Base-by-base conservation (phyloP, 2,888 invertebrate species). In the Pharmacophagus antenor region DNA sequence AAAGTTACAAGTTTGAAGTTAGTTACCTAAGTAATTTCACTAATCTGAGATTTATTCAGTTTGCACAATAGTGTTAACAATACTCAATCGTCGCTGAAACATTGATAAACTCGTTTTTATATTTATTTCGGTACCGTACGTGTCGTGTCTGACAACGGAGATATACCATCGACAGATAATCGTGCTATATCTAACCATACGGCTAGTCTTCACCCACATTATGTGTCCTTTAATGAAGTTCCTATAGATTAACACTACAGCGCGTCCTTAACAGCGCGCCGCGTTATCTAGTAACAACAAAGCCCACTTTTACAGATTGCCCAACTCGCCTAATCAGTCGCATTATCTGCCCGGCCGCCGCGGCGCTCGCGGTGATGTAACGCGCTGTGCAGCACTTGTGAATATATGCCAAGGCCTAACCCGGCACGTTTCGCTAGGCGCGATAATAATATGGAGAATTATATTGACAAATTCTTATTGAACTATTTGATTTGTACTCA, bases 341-440 rank as follows among this genome's bases (percentile, higher is more conserved):
- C 60, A 51, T 61, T 61, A 61, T 61, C 60, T 51, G 46, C 31
- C 56, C 46, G 48, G 48, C 50, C 25, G 49, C 49, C 58, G 42
- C 52, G 37, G 50, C 47, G 51, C 56, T 47, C 51, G 46, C 60
- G 48, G 25, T 61, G 60, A 61, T 61, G 60, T 61, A 61, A 61
- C 41, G 51, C 46, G 23, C 51, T 61, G 47, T 51, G 56, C 60
- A 61, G 56, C 51, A 56, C 60, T 61, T 56, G 47, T 56, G 47
- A 56, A 61, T 61, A 61, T 61, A 46, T 61, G 60, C 60, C 60
- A 61, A 61, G 60, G 60, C 51, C 56, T 25, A 20, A 2, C n/a
- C 51, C 51, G 51, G 46, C 60, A 61, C 60, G 60, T 61, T 61
- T 61, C 60, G 60, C 60, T 56, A 47, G 46, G 25, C 49, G 44